phyloP scores from a whole-genome alignment of 1,140 invertebrate genomes.

The Micrasema minimum region DNA sequence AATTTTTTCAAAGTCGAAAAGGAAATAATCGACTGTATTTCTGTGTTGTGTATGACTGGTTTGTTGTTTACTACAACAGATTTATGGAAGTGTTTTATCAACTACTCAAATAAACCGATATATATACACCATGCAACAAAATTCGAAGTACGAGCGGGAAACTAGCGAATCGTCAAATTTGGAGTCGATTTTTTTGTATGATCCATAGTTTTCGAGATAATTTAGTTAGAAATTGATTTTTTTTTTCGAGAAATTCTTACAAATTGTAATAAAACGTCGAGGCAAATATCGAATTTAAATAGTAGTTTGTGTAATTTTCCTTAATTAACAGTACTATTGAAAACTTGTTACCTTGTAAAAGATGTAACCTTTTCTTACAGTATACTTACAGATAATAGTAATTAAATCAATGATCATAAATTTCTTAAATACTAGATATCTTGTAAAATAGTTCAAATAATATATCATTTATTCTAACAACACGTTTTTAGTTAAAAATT shows the following conservation, averaged over 20 bases:
- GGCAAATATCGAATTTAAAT: not conserved
- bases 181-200: not conserved
- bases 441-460: no score
- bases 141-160: no score
- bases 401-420: no score
- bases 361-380: no score
- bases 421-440: no score
- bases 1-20: constrained; percentile 34
- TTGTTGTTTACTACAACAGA: not conserved
- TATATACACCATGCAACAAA: not conserved
- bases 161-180: not conserved
- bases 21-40: constrained; percentile 37
- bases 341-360: not conserved
- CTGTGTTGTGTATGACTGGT: constrained; percentile 15
- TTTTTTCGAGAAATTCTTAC: not conserved
- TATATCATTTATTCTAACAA: no score
- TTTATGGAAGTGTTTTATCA: not conserved
- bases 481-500: no score
- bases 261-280: not conserved
- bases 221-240: no score
- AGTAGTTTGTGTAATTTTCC: no score
- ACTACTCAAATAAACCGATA: not conserved
- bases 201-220: no score
- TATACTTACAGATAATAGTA: no score
- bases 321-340: not conserved